Evolutionary conservation across 2,888 invertebrate species (phyloP).

Genomic region (Hemithea aestivaria): DNA sequence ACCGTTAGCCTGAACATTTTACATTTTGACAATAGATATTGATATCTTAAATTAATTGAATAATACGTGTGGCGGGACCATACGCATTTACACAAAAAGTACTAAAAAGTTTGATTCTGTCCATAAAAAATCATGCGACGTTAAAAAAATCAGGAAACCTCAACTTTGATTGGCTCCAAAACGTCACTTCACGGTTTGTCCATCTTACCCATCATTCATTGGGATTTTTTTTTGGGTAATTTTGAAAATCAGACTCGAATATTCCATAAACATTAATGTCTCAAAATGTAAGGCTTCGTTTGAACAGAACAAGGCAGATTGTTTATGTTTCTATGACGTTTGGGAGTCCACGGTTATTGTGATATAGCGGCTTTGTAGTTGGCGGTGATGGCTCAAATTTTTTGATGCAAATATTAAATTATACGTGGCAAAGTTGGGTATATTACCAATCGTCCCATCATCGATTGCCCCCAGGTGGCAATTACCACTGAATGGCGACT

Average conservation of each 20-base stretch:
- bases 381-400: slow-evolving; percentile 30
- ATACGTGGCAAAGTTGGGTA: too few species aligned
- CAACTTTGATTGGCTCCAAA: too few species aligned
- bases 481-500: too few species aligned
- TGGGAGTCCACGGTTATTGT: slow-evolving; percentile 38
- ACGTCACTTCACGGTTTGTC: too few species aligned
- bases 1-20: slow-evolving; percentile 35
- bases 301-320: slow-evolving; percentile 5
- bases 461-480: too few species aligned
- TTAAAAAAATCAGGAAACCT: too few species aligned
- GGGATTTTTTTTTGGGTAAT: too few species aligned
- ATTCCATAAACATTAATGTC: slow-evolving; percentile 6
- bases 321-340: slow-evolving; percentile 55
- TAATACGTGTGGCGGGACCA: slow-evolving; percentile 51
- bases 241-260: slow-evolving; percentile 8
- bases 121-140: slow-evolving; percentile 1
- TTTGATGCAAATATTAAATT: slow-evolving; percentile 3
- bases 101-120: slow-evolving; percentile 14
- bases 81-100: slow-evolving; percentile 19
- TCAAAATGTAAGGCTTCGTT: slow-evolving; percentile 12
- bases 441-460: too few species aligned
- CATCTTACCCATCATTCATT: too few species aligned
- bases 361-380: slow-evolving; percentile 33
- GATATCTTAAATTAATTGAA: too few species aligned
- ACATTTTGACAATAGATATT: slow-evolving; percentile 53